Base-by-base conservation (phyloP, 1,140 invertebrate genomes). In the Episyrphus balteatus region DNA sequence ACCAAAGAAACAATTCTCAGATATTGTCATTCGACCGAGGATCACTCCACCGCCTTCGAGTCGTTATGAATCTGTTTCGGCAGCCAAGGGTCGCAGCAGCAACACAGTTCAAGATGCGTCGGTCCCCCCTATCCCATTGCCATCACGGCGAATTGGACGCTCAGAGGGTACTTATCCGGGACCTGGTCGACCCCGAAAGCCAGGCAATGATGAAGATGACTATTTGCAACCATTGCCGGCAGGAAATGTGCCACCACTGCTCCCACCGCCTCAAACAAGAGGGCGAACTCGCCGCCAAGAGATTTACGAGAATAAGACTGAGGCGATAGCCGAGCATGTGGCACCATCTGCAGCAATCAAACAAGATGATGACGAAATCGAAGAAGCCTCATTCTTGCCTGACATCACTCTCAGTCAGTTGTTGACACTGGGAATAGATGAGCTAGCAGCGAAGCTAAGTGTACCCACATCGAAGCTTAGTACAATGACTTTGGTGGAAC, bases 331-430 rank as follows among this genome's bases (percentile, higher is more conserved):
- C 51, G 55, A 57, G 11, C 42, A 50, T 44, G 45, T 54, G n/a
- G 50, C 52, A 36, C 58, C 64, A 42, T 59, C 65, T 19, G 52
- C 59, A 11, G 51, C 55, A 9, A n/a, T 40, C 42, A 26, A 51
- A 55, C 41, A 52, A 30, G 52, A 65, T 42, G 71, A 73, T 54
- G 69, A 71, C n/a, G 8, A 67, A 72, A 53, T 71, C 72, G 19
- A 69, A 70, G 17, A 65, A 18, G 33, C 49, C 1, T 18, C 56
- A 51, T 68, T 63, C 54, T 74, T 75, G 21, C 67, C 79, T 12
- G 82, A 88, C 61, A 86, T 89, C 37, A 90, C 86, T 1, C 69
- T 90, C 34, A 84, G 77, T 55, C 86, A 92, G 63, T 70, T 91
- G 31, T 83, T 88, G 10, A 83, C 84, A 5, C 78, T 86, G 56